Evolutionary conservation across 1,140 invertebrate genomes (phyloP).

Genomic region (Scaptomyza hsui): DNA sequence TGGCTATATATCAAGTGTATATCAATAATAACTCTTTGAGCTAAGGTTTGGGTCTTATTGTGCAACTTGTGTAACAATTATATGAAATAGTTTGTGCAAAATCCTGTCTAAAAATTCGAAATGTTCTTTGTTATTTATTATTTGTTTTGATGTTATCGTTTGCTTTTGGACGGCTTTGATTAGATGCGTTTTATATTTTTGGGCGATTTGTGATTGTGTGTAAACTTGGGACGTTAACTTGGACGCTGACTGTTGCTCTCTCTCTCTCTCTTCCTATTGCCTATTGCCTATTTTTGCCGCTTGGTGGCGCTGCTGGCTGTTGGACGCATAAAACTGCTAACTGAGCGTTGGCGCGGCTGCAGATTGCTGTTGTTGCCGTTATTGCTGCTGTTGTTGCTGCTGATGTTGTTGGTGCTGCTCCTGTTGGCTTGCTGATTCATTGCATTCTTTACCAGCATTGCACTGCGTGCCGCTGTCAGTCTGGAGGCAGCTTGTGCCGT

Average conservation of each 20-base stretch:
- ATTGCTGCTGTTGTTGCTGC: conserved; percentile 41
- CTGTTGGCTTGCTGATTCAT: conserved; percentile 60
- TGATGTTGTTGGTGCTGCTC: conserved; percentile 31
- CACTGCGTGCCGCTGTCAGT: conserved; percentile 69
- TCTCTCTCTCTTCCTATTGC: not conserved
- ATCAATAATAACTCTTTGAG: conserved; percentile 49
- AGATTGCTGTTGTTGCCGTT: conserved; percentile 49
- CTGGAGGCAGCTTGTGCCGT: conserved; percentile 34
- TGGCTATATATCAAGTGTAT: conserved; percentile 39
- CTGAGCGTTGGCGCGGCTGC: conserved; percentile 65
- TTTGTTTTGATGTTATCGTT: conserved; percentile 43
- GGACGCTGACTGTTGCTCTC: conserved; percentile 31
- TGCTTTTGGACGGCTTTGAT: conserved; percentile 71
- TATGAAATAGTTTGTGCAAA: conserved; percentile 43
- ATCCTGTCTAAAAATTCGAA: conserved; percentile 77
- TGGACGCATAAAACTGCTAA: conserved; percentile 86
- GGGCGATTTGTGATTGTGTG: conserved; percentile 7
- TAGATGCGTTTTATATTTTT: conserved; percentile 51
- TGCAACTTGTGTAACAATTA: conserved; percentile 57
- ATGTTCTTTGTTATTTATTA: conserved; percentile 35
- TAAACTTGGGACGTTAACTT: conserved; percentile 71
- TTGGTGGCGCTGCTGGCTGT: conserved; percentile 85
- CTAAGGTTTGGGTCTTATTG: not conserved
- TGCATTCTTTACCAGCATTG: conserved; percentile 75
- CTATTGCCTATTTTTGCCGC: conserved; percentile 64